A percentile compares a stretch with the other conserved stretches of the same genome.
phyloP scores from a whole-genome alignment of 2,797 vertebrate genomes.

The Danio choprae region DNA sequence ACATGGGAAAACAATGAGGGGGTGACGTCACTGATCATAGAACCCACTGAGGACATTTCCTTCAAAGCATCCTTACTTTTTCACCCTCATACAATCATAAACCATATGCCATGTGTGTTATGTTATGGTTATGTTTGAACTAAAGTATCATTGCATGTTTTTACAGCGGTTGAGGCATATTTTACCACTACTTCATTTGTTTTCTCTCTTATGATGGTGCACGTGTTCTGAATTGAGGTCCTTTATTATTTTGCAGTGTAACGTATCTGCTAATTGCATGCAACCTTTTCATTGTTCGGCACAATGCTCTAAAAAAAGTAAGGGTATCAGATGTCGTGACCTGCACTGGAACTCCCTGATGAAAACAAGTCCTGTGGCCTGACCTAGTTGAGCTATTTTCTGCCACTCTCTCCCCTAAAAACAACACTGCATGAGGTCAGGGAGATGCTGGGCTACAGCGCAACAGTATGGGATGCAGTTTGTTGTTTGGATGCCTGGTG shows the following conservation, averaged over 20 bases:
- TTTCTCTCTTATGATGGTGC: background rate
- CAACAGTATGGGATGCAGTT: conserved; percentile 61
- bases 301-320: conserved; percentile 1
- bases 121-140: background rate
- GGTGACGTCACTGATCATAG: conserved; percentile 38
- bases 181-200: conserved; percentile 18
- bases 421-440: conserved; percentile 60
- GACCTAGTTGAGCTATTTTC: conserved; percentile 59
- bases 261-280: conserved; percentile 17
- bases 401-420: conserved; percentile 59
- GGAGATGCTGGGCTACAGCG: conserved; percentile 51
- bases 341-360: conserved; percentile 50
- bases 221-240: background rate
- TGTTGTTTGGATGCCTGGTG: conserved; percentile 64
- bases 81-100: background rate
- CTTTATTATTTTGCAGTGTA: conserved; percentile 4
- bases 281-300: background rate
- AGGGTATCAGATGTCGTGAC: conserved; percentile 49
- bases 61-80: conserved; percentile 5
- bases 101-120: background rate
- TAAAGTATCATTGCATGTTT: conserved; percentile 7
- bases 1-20: conserved; percentile 42
- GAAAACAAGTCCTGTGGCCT: conserved; percentile 57
- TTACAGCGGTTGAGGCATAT: conserved; percentile 3
- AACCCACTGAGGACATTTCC: background rate